Evolutionary conservation across 2,888 invertebrate genomes (phyloP).

Genomic region (Protula sp.): DNA sequence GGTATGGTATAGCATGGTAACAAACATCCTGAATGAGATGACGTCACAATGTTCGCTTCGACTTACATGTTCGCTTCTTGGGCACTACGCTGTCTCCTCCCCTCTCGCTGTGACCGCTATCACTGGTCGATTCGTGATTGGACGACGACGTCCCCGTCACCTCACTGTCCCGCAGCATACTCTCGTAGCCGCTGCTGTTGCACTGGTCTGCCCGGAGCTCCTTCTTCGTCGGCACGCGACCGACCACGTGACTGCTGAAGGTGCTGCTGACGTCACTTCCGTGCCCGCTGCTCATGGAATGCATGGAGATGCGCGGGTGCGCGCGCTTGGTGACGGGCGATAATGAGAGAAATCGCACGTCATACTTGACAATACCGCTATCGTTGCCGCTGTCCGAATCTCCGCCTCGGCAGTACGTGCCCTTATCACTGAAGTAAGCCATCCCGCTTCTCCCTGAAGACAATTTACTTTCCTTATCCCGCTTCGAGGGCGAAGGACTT

Average conservation of each 20-base stretch:
- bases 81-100: conserved; percentile 28
- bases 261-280: conserved; percentile 48
- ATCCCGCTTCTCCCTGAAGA: conserved; percentile 1
- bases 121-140: conserved; percentile 53
- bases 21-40: too few relatives aligned
- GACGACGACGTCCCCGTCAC: conserved; percentile 78
- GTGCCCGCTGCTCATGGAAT: conserved; percentile 52
- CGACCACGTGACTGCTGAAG: conserved; percentile 32
- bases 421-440: conserved; percentile 2
- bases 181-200: conserved; percentile 70
- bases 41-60: too few relatives aligned
- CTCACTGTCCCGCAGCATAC: conserved; percentile 76
- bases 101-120: conserved; percentile 38
- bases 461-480: conserved; percentile 30
- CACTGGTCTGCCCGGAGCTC: conserved; percentile 1
- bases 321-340: conserved; percentile 54
- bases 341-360: conserved; percentile 33
- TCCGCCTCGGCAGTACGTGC: conserved; percentile 4
- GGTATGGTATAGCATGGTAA: too few relatives aligned
- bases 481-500: conserved; percentile 27
- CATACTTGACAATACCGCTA: conserved; percentile 37
- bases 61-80: too few relatives aligned
- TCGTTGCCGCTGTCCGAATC: conserved; percentile 51
- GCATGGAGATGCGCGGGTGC: conserved; percentile 47
- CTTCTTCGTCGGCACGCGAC: neutral